These are phyloP conservation scores for Camptogramma bilineatum DNA, from an alignment of 2,888 invertebrate genomes.

Conservation along the genomic window DNA sequence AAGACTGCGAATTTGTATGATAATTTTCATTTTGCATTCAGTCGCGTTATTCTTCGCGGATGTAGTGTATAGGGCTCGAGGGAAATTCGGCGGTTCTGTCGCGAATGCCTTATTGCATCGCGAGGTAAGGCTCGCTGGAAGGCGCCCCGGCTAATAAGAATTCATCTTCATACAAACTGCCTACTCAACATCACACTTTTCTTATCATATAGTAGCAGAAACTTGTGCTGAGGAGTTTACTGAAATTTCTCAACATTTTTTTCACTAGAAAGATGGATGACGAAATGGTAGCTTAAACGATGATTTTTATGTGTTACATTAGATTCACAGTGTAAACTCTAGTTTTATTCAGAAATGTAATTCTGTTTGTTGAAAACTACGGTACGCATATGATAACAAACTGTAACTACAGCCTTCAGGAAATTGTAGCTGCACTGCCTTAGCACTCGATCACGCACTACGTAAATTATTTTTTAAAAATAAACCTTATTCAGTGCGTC, in stretches of 20 bases:
- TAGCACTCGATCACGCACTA: no score
- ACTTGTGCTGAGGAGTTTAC: background rate
- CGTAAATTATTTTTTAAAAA: no score
- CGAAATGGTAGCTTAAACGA: background rate
- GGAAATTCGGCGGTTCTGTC: conserved; percentile 79
- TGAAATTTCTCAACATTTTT: background rate
- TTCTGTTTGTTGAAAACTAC: no score
- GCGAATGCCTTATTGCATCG: conserved; percentile 58
- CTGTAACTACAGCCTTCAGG: no score
- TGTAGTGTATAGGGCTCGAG: conserved; percentile 80
- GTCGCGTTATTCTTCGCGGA: conserved; percentile 75
- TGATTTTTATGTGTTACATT: no score
- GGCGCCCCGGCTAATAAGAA: conserved; percentile 14
- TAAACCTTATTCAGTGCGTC: no score
- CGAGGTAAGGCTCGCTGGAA: conserved; percentile 45
- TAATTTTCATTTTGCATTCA: conserved; percentile 85
- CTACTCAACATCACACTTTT: conserved; percentile 4
- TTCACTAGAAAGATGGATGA: background rate
- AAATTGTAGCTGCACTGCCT: no score
- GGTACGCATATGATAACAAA: no score
- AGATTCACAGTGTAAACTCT: no score
- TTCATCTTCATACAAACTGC: conserved; percentile 28
- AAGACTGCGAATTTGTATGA: conserved; percentile 83
- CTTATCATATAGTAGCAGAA: background rate
- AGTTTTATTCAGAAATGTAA: no score